A percentile compares a stretch with the other conserved stretches of the same genome.
Conservation (phyloP, 2,797 vertebrate species). For the Tamandua tetradactyla region DNA sequence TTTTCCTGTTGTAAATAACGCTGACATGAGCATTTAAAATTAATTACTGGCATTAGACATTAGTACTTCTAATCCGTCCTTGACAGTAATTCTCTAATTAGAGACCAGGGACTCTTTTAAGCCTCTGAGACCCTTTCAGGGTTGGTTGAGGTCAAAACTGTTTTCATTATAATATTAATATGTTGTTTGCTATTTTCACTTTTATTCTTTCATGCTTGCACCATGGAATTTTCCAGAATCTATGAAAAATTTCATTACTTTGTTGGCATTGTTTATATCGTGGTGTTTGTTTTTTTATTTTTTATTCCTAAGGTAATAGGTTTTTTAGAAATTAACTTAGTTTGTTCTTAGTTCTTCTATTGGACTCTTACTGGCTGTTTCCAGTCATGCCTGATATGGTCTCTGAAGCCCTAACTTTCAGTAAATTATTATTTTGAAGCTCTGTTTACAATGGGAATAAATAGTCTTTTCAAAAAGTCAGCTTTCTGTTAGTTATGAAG, state of each 20-base stretch:
- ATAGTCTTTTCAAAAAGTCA: background rate
- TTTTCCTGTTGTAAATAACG: background rate
- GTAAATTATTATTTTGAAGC: background rate
- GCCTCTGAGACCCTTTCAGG: background rate
- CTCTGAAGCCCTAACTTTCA: background rate
- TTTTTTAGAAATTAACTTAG: background rate
- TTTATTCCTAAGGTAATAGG: background rate
- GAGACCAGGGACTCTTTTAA: background rate
- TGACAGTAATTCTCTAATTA: background rate
- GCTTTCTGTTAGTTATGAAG: background rate
- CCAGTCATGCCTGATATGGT: background rate
- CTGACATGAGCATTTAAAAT: background rate
- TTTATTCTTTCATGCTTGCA: background rate
- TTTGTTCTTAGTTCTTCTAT: background rate
- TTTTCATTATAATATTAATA: background rate
- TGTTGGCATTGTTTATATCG: background rate
- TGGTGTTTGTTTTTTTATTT: background rate
- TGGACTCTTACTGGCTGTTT: background rate
- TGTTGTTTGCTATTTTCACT: background rate
- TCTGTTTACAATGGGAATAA: background rate
- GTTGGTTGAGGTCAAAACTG: background rate
- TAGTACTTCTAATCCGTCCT: background rate
- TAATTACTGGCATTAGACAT: background rate
- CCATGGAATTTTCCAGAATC: background rate
- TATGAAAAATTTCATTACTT: background rate